A percentile compares a stretch with the other conserved stretches of the same genome.
phyloP scores from a whole-genome alignment of 1,140 invertebrate species.

The Notospermus geniculatus region DNA sequence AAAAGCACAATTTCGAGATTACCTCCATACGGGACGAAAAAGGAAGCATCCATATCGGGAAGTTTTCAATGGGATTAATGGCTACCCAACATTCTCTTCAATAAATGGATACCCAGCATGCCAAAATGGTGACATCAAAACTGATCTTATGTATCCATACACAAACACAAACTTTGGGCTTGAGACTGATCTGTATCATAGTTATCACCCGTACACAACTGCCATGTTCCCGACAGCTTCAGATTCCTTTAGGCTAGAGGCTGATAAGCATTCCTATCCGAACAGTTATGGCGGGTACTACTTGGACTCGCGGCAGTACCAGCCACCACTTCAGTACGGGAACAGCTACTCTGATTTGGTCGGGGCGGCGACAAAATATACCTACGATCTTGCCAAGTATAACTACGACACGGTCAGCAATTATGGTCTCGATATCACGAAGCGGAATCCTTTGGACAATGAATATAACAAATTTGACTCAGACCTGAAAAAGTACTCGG shows the following conservation, averaged over 20 bases:
- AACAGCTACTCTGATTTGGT: slow-evolving; percentile 49
- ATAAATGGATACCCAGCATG: slow-evolving; percentile 46
- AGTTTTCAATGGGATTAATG: slow-evolving; percentile 51
- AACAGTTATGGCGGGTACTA: slow-evolving; percentile 49
- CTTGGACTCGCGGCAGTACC: slow-evolving; percentile 47
- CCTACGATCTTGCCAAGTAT: slow-evolving; percentile 44
- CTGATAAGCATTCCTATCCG: slow-evolving; percentile 47
- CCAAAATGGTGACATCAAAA: slow-evolving; percentile 36
- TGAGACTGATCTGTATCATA: slow-evolving; percentile 45
- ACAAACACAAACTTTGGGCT: slow-evolving; percentile 39
- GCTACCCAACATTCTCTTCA: slow-evolving; percentile 40
- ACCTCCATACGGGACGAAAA: slow-evolving; percentile 87
- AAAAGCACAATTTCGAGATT: slow-evolving; percentile 89
- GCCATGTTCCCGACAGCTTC: slow-evolving; percentile 33
- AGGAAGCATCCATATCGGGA: slow-evolving; percentile 63
- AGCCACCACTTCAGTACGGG: slow-evolving; percentile 38
- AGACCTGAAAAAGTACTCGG: slow-evolving; percentile 36
- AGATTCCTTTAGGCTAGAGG: slow-evolving; percentile 43
- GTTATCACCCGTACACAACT: slow-evolving; percentile 38
- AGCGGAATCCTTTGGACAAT: slow-evolving; percentile 28
- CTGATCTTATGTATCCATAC: slow-evolving; percentile 48
- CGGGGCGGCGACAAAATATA: slow-evolving; percentile 42
- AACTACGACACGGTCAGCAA: slow-evolving; percentile 35
- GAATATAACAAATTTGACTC: slow-evolving; percentile 41
- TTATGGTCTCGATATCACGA: slow-evolving; percentile 49